A percentile compares a stretch with the other conserved stretches of the same genome.
phyloP scores from a whole-genome alignment of 2,888 invertebrate genomes.

The Xestia xanthographa region DNA sequence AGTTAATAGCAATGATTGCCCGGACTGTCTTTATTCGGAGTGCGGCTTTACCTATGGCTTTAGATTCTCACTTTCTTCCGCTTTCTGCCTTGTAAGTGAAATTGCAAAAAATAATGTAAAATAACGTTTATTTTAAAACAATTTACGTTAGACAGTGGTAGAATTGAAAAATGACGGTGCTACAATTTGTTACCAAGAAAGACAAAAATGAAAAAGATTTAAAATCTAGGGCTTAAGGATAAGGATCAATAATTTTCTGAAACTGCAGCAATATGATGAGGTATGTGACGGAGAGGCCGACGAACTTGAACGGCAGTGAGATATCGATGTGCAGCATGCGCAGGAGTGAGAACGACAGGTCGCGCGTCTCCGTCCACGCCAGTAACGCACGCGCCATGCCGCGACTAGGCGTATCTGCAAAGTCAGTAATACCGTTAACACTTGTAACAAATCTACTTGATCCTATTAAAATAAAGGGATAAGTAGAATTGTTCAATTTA shows the following conservation, averaged over 20 bases:
- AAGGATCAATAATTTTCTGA: slow-evolving; percentile 78
- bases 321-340: slow-evolving; percentile 83
- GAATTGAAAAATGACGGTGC: neutral
- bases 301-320: slow-evolving; percentile 82
- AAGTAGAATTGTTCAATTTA: no score
- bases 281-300: slow-evolving; percentile 81
- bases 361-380: slow-evolving; percentile 79
- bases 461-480: no score
- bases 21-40: no score
- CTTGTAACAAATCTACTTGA: no score
- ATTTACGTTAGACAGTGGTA: no score
- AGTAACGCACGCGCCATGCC: slow-evolving; percentile 80
- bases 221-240: neutral
- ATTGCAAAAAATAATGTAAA: no score
- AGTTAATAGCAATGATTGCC: no score
- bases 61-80: no score
- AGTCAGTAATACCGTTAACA: neutral
- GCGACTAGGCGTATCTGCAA: slow-evolving; percentile 82
- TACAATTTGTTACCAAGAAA: neutral
- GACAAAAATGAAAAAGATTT: neutral
- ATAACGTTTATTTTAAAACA: no score
- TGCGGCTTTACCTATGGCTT: no score
- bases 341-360: slow-evolving; percentile 82
- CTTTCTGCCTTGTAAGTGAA: no score
- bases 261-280: slow-evolving; percentile 84